A percentile compares a stretch with the other conserved stretches of the same genome.
phyloP scores from a whole-genome alignment of 2,888 invertebrate genomes.

The Pelosia muscerda region DNA sequence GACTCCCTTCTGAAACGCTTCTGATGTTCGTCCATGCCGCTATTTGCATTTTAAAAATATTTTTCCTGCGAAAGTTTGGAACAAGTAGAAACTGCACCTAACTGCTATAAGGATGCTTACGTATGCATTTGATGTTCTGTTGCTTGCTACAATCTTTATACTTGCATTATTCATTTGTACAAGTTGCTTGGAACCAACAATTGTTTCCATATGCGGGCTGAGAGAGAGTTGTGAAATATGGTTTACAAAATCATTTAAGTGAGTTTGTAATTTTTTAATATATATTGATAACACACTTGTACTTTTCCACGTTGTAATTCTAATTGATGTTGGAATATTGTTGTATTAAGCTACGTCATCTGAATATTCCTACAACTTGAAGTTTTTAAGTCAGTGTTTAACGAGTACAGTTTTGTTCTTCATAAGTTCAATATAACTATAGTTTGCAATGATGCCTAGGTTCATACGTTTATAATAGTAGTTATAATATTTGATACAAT shows the following conservation, averaged over 20 bases:
- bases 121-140: conserved; percentile 38
- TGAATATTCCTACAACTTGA: not conserved
- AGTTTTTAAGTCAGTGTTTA: not conserved
- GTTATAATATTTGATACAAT: too few relatives aligned
- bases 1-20: conserved; percentile 54
- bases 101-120: conserved; percentile 29
- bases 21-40: conserved; percentile 51
- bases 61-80: conserved; percentile 50
- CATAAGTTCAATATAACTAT: not conserved
- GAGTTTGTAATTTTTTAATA: not conserved
- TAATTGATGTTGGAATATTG: not conserved
- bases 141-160: conserved; percentile 37
- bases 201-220: conserved; percentile 16
- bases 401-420: not conserved
- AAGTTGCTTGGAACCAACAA: conserved; percentile 22
- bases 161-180: conserved; percentile 46
- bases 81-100: conserved; percentile 43
- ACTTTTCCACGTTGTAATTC: not conserved
- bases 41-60: conserved; percentile 66
- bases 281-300: too few relatives aligned
- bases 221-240: conserved; percentile 10
- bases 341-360: not conserved
- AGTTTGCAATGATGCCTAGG: too few relatives aligned
- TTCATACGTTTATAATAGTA: too few relatives aligned
- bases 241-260: not conserved